These are phyloP conservation scores for Chironomus tentans DNA, from an alignment of 2,888 invertebrate species.

Conservation along the genomic window DNA sequence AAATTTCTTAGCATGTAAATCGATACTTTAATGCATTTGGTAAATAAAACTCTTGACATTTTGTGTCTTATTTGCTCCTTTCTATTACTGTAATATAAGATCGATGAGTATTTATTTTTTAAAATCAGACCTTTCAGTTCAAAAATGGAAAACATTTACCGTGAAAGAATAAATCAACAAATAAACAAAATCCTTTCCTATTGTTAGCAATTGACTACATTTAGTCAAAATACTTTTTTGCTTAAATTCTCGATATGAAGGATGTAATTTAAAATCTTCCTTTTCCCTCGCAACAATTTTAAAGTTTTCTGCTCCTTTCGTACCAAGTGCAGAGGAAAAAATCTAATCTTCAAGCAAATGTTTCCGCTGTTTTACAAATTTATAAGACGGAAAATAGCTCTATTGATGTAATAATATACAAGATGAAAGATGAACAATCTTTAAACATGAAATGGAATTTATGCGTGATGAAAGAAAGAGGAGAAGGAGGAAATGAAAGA, in stretches of 20 bases:
- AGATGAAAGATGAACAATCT: neutral
- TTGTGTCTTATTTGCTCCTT: no score
- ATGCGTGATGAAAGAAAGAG: neutral
- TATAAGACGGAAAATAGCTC: conserved; percentile 18
- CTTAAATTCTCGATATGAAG: no score
- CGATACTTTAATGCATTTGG: neutral
- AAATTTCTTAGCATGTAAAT: neutral
- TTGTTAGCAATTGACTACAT: no score
- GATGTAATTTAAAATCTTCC: no score
- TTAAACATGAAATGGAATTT: neutral
- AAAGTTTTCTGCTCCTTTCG: neutral
- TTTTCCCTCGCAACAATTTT: neutral
- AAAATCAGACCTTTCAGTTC: no score
- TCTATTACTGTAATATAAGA: no score
- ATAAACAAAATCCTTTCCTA: no score
- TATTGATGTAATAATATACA: conserved; percentile 19
- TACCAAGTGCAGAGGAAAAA: neutral
- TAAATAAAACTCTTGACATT: neutral
- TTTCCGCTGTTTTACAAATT: neutral
- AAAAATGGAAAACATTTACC: no score
- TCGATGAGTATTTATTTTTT: no score
- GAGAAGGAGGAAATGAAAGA: neutral
- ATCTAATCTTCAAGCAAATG: neutral
- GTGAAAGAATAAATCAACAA: no score
- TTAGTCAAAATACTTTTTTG: no score